Evolutionary conservation across 2,888 invertebrate genomes (phyloP), one percentile per base, ranked within the genome.

Genomic region (Morpho achilles): DNA sequence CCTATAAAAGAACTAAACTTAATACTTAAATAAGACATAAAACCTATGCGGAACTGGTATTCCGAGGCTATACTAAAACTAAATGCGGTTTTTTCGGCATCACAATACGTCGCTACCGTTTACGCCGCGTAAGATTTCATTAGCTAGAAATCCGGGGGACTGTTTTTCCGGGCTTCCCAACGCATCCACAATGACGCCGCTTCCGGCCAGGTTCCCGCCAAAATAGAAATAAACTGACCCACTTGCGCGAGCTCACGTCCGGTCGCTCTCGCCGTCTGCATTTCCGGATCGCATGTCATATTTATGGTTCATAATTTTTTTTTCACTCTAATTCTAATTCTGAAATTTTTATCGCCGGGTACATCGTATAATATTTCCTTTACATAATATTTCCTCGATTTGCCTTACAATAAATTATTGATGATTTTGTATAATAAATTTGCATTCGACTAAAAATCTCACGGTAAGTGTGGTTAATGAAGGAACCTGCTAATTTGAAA

Each of bases 191-290:
- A 89, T 89, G 87, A 87, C 84, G 86, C 73, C 83, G 78, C 79
- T 87, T 90, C 89, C 89, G 90, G 88, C 85, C 87, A 82, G 84
- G 86, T 87, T 90, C 89, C 87, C 89, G 89, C 88, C 90, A 87
- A 88, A 89, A 84, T 87, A 85, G 87, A 89, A 90, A 90, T 90
- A 90, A 84, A 79, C 83, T 88, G 89, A 88, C 89, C 89, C 77
- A 90, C 82, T 87, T 90, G 79, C 84, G 80, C 77, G 80, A 72
- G 74, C 69, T 69, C 82, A 81, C 84, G 84, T 87, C 88, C 87
- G 85, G 80, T 77, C 73, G 75, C 79, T 71, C 81, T 76, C 76
- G 69, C 68, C 74, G 77, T 69, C 82, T 87, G 89, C 89, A 89
- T 89, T 88, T 90, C 89, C 89, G 88, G 83, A 82, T 77, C 73